phyloP scores from a whole-genome alignment of 1,140 invertebrate genomes.

The Penaeus indicus region DNA sequence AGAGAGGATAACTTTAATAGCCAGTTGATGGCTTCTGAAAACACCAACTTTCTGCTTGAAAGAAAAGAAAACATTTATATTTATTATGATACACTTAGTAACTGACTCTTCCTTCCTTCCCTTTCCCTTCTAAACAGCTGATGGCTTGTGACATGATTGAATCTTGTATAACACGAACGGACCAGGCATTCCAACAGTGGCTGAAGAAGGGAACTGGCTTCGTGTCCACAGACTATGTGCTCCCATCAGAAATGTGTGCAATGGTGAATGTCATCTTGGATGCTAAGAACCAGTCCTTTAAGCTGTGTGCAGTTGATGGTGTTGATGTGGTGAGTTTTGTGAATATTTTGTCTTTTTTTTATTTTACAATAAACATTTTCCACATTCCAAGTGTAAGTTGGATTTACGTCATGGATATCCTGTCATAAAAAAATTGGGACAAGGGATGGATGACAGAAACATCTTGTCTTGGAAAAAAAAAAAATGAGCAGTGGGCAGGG shows the following conservation, averaged over 20 bases:
- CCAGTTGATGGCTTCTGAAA: too few relatives aligned
- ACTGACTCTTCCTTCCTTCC: background rate
- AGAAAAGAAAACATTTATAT: background rate
- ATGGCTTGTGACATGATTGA: constrained; percentile 99
- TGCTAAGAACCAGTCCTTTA: constrained; percentile 94
- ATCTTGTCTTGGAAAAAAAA: too few relatives aligned
- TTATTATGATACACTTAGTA: background rate
- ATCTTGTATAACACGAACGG: constrained; percentile 82
- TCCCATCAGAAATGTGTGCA: constrained; percentile 97
- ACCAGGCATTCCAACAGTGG: constrained; percentile 84
- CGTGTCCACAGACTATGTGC: constrained; percentile 96
- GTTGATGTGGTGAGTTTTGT: constrained; percentile 89
- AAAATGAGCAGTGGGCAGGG: too few relatives aligned
- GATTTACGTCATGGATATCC: too few relatives aligned
- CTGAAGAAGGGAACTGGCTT: constrained; percentile 96
- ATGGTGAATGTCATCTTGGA: constrained; percentile 99
- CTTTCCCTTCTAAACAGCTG: constrained; percentile 71
- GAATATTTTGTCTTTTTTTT: background rate
- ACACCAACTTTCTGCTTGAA: too few relatives aligned
- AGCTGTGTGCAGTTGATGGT: constrained; percentile 95
- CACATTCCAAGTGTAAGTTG: too few relatives aligned
- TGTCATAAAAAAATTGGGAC: too few relatives aligned
- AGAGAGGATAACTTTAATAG: too few relatives aligned
- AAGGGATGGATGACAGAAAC: too few relatives aligned
- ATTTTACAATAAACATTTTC: too few relatives aligned